These are phyloP conservation scores for Nannobrachium achirus DNA, from an alignment of 2,113 vertebrate genomes.

Conservation along the genomic window DNA sequence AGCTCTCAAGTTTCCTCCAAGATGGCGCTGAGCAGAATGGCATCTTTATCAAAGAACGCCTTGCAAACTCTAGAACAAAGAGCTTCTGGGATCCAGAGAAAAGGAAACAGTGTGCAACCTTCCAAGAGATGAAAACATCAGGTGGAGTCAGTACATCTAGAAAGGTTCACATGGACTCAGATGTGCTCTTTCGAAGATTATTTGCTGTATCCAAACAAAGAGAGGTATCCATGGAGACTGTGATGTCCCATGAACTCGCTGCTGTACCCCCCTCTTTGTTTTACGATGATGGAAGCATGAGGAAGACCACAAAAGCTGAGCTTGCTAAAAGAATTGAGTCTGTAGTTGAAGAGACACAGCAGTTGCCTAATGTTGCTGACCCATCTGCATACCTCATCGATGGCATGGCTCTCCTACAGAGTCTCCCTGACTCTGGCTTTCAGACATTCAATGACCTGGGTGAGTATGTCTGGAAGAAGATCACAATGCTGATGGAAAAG, in stretches of 20 bases:
- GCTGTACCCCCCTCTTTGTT: slow-evolving; percentile 23
- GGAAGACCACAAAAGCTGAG: slow-evolving; percentile 28
- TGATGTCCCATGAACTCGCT: no score
- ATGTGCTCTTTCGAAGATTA: slow-evolving; percentile 24
- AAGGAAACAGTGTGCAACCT: slow-evolving; percentile 3
- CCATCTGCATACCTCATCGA: background rate
- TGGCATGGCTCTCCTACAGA: slow-evolving; percentile 1
- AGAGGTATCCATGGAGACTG: no score
- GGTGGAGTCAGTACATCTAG: background rate
- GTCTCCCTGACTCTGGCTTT: background rate
- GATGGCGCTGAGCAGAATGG: slow-evolving; percentile 18
- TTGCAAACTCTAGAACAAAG: slow-evolving; percentile 17
- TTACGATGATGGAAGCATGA: slow-evolving; percentile 31
- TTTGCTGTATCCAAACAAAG: slow-evolving; percentile 28
- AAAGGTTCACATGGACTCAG: slow-evolving; percentile 28
- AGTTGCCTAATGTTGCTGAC: background rate
- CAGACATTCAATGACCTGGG: slow-evolving; percentile 16
- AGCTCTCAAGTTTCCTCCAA: slow-evolving; percentile 27
- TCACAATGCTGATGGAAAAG: slow-evolving; percentile 19
- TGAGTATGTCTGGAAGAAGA: slow-evolving; percentile 20
- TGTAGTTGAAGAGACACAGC: slow-evolving; percentile 14
- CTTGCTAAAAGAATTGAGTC: slow-evolving; percentile 12
- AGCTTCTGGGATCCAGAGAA: slow-evolving; percentile 36
- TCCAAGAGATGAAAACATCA: slow-evolving; percentile 21
- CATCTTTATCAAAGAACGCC: slow-evolving; percentile 16